These are phyloP conservation scores for Thalpophila matura DNA, from an alignment of 2,888 invertebrate genomes.

Conservation along the genomic window DNA sequence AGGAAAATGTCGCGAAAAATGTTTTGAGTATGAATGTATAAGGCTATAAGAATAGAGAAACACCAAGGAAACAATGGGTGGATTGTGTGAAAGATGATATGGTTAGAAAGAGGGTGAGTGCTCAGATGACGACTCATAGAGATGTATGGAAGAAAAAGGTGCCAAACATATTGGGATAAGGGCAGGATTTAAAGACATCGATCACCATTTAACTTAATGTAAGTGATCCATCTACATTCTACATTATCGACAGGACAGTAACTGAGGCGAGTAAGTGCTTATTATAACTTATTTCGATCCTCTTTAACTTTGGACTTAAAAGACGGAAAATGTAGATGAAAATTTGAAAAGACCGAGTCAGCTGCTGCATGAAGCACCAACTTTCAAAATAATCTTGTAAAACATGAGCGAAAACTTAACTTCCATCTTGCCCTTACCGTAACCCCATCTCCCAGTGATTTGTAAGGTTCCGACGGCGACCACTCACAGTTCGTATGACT, in stretches of 20 bases:
- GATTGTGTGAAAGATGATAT: too few species aligned
- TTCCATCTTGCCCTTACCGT: slow-evolving; percentile 38
- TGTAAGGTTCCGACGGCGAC: slow-evolving; percentile 57
- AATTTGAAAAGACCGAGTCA: slow-evolving; percentile 5
- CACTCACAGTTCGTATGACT: slow-evolving; percentile 65
- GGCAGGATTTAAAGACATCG: too few species aligned
- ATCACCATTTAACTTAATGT: neutral
- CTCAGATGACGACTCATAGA: too few species aligned
- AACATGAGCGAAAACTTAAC: slow-evolving; percentile 10
- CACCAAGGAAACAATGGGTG: too few species aligned
- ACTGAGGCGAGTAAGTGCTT: slow-evolving; percentile 14
- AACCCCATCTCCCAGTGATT: slow-evolving; percentile 54
- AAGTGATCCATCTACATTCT: slow-evolving; percentile 21
- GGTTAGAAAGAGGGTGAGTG: too few species aligned
- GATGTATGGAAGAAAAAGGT: too few species aligned
- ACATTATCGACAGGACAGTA: slow-evolving; percentile 12
- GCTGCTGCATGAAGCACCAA: neutral
- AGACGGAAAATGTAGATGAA: slow-evolving; percentile 11
- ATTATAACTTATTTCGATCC: slow-evolving; percentile 18
- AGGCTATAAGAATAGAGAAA: too few species aligned
- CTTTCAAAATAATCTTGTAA: slow-evolving; percentile 1
- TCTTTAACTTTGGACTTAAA: slow-evolving; percentile 8
- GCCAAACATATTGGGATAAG: too few species aligned
- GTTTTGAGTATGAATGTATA: too few species aligned
- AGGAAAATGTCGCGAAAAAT: too few species aligned